These are phyloP conservation scores for Illadopsis cleaveri DNA, from an alignment of 2,113 vertebrate genomes.

Conservation along the genomic window DNA sequence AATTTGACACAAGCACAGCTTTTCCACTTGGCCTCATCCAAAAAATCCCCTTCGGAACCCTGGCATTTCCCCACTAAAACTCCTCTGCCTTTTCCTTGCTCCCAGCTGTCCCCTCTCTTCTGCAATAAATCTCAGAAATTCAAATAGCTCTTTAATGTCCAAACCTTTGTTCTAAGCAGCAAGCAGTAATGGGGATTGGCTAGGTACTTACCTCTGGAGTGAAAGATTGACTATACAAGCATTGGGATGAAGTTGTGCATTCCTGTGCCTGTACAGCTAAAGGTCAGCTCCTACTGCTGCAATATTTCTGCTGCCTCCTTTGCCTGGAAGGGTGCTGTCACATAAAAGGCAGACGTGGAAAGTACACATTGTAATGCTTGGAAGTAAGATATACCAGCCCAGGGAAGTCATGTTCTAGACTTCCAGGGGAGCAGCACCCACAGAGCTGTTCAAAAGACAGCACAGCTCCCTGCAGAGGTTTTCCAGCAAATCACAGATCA, in stretches of 20 bases:
- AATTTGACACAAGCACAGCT: background rate
- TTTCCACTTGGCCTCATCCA: background rate
- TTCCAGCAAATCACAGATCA: background rate
- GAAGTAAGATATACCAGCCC: background rate
- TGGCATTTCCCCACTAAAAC: background rate
- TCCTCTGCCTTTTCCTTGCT: background rate
- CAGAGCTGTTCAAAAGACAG: background rate
- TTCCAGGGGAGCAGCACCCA: background rate
- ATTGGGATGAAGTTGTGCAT: background rate
- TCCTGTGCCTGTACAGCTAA: background rate
- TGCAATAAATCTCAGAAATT: background rate
- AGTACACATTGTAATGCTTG: background rate
- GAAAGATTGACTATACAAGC: background rate
- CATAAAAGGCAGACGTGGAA: background rate
- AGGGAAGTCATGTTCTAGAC: background rate
- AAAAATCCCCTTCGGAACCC: background rate
- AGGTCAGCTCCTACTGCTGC: background rate
- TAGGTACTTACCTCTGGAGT: background rate
- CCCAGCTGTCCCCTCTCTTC: background rate
- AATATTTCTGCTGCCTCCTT: background rate
- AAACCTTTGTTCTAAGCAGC: background rate
- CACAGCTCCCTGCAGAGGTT: background rate
- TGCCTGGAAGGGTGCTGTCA: background rate
- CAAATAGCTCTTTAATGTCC: background rate
- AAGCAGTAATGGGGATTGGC: background rate